Conservation (phyloP, 2,797 vertebrate species). For the Cottoperca gobio region DNA sequence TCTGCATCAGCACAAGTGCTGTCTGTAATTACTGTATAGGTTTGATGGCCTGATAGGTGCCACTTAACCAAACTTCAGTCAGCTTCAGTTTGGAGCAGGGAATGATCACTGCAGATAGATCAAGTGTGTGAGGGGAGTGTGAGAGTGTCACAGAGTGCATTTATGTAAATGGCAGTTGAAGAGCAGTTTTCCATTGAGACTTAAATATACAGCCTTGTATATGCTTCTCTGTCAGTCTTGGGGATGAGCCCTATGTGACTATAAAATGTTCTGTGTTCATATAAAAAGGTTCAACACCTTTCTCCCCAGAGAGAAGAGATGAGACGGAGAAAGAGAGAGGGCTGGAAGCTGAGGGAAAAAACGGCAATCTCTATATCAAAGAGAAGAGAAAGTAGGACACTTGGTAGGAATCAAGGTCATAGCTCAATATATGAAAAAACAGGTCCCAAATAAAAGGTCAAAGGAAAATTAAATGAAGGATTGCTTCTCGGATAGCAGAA, state of each 20-base stretch:
- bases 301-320: slow-evolving; percentile 53
- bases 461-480: slow-evolving; percentile 76
- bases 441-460: slow-evolving; percentile 62
- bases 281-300: slow-evolving; percentile 58
- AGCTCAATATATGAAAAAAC: slow-evolving; percentile 57
- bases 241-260: slow-evolving; percentile 52
- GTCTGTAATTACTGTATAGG: slow-evolving; percentile 66
- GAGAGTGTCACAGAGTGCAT: slow-evolving; percentile 73
- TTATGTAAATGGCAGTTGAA: slow-evolving; percentile 75
- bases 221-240: slow-evolving; percentile 31
- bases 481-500: slow-evolving; percentile 53
- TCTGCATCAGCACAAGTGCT: slow-evolving; percentile 39
- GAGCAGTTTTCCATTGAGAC: slow-evolving; percentile 54
- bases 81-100: slow-evolving; percentile 50
- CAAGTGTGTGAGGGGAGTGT: slow-evolving; percentile 63
- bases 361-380: slow-evolving; percentile 51
- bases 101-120: slow-evolving; percentile 71
- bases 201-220: slow-evolving; percentile 52
- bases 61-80: slow-evolving; percentile 63
- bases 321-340: slow-evolving; percentile 38
- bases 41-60: slow-evolving; percentile 69
- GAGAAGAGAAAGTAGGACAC: slow-evolving; percentile 57
- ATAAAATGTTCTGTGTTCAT: slow-evolving; percentile 45
- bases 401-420: slow-evolving; percentile 64
- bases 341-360: slow-evolving; percentile 49